phyloP scores from a whole-genome alignment of 2,888 invertebrate genomes.

The Troides aeacus region DNA sequence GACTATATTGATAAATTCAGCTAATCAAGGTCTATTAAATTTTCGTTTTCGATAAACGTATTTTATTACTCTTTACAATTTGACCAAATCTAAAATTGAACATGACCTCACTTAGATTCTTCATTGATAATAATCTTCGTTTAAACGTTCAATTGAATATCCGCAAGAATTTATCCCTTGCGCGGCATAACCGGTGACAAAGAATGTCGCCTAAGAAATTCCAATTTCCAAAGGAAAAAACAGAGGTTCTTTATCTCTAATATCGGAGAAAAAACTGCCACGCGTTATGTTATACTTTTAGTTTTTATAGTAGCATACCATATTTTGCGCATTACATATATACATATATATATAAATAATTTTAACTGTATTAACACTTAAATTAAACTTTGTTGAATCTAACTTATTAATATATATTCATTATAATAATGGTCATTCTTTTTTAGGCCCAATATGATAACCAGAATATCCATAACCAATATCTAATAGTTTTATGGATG shows the following conservation, averaged over 20 bases:
- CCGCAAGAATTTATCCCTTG: slow-evolving; percentile 26
- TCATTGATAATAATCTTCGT: slow-evolving; percentile 8
- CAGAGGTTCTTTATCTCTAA: slow-evolving; percentile 28
- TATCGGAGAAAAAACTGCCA: slow-evolving; percentile 22
- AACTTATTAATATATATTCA: too few relatives aligned
- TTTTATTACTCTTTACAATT: too few relatives aligned
- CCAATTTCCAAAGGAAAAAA: slow-evolving; percentile 27
- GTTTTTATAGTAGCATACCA: neutral
- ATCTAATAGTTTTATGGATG: too few relatives aligned
- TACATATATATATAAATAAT: neutral
- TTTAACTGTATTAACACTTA: neutral
- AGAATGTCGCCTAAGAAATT: slow-evolving; percentile 29
- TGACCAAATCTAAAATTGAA: neutral
- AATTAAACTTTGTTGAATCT: too few relatives aligned
- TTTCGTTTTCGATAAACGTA: too few relatives aligned
- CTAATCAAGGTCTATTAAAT: too few relatives aligned
- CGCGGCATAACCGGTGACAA: slow-evolving; percentile 25
- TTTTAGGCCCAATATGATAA: too few relatives aligned
- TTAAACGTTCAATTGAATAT: slow-evolving; percentile 27
- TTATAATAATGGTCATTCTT: too few relatives aligned
- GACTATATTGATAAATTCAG: too few relatives aligned
- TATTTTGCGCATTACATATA: neutral
- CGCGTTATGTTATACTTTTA: slow-evolving; percentile 22
- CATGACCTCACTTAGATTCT: neutral
- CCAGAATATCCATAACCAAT: too few relatives aligned